Percentiles rank a stretch among this genome's conserved stretches.
phyloP scores from a whole-genome alignment of 1,140 invertebrate species.

The Panagrolaimus sp. region DNA sequence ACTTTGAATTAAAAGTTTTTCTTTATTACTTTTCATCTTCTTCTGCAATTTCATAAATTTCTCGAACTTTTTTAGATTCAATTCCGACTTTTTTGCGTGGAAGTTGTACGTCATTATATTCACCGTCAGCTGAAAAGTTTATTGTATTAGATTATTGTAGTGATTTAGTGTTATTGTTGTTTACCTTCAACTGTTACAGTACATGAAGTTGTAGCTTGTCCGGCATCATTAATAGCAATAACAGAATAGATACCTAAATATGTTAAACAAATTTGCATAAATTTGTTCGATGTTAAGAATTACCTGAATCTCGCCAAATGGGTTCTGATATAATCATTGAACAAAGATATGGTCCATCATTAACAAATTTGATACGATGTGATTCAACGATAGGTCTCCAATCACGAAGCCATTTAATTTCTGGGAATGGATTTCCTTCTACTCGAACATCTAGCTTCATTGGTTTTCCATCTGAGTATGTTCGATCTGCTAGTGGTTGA shows the following conservation, averaged over 20 bases:
- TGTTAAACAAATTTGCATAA: too few species aligned
- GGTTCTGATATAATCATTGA: constrained; percentile 76
- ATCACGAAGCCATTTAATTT: constrained; percentile 83
- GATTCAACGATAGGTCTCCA: constrained; percentile 80
- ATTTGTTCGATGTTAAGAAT: too few species aligned
- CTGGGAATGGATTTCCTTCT: constrained; percentile 80
- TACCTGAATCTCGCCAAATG: constrained; percentile 80
- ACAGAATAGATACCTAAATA: constrained; percentile 72
- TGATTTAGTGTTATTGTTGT: constrained; percentile 61
- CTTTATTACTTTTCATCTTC: constrained; percentile 44
- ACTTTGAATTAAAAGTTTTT: too few species aligned
- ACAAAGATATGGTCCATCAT: constrained; percentile 75
- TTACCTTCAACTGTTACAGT: constrained; percentile 84
- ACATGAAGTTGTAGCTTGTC: constrained; percentile 77
- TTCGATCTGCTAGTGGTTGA: constrained; percentile 73
- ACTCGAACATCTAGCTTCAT: constrained; percentile 76
- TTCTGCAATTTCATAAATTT: constrained; percentile 58
- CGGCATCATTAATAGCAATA: constrained; percentile 83
- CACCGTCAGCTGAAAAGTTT: constrained; percentile 48
- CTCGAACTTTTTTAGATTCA: constrained; percentile 50
- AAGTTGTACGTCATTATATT: constrained; percentile 49
- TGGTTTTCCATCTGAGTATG: constrained; percentile 64
- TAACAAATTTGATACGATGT: constrained; percentile 75
- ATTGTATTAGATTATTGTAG: constrained; percentile 16
- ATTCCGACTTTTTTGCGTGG: constrained; percentile 42